Conservation (phyloP, 2,888 invertebrate genomes). For the Acholoe squamosa region DNA sequence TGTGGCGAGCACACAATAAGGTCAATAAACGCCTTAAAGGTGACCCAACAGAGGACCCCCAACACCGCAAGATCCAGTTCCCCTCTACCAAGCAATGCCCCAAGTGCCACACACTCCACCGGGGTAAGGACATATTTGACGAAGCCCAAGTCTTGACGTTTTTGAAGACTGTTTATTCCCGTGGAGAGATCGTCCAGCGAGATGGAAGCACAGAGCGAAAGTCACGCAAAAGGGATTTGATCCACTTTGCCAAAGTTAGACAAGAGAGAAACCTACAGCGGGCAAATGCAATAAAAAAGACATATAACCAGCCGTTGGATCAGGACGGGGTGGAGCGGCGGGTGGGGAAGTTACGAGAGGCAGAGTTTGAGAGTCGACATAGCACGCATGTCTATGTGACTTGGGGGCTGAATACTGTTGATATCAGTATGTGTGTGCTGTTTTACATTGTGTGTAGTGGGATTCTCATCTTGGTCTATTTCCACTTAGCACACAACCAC, state of each 20-base stretch:
- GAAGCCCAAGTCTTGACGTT: slow-evolving; percentile 46
- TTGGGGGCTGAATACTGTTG: slow-evolving; percentile 72
- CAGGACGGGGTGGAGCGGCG: background rate
- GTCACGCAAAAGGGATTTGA: background rate
- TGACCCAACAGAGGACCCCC: slow-evolving; percentile 94
- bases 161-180: slow-evolving; percentile 28
- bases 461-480: slow-evolving; percentile 77
- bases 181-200: background rate
- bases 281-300: background rate
- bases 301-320: background rate
- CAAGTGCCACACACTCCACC: slow-evolving; percentile 71
- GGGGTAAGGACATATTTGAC: slow-evolving; percentile 44
- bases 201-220: background rate
- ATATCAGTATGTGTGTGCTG: slow-evolving; percentile 79
- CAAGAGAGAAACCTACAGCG: background rate
- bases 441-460: slow-evolving; percentile 78
- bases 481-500: slow-evolving; percentile 73
- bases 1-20: slow-evolving; percentile 95
- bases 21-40: slow-evolving; percentile 94
- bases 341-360: background rate
- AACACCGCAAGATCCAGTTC: slow-evolving; percentile 94
- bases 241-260: background rate
- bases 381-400: background rate
- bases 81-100: slow-evolving; percentile 89
- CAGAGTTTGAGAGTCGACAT: background rate